Conservation (phyloP, 1,140 invertebrate genomes). For the Orius laevigatus region DNA sequence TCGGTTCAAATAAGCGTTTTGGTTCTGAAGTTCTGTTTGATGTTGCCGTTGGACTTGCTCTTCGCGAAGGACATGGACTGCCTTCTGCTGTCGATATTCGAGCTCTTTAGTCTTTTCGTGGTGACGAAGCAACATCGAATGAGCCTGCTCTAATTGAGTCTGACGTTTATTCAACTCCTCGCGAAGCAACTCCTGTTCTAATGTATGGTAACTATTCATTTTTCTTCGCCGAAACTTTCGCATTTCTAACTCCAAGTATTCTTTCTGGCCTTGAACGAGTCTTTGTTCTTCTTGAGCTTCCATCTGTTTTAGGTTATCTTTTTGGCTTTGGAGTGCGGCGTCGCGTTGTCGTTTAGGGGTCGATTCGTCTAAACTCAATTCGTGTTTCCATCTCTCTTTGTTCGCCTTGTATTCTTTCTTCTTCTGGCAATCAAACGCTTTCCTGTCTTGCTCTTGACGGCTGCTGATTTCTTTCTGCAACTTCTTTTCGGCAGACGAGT, state of each 20-base stretch:
- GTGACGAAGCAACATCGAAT: conserved; percentile 86
- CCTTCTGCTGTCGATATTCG: conserved; percentile 87
- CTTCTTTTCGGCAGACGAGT: conserved; percentile 77
- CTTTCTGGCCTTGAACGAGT: conserved; percentile 70
- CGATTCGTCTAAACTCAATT: conserved; percentile 75
- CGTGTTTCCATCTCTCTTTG: conserved; percentile 91
- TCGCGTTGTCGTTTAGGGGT: conserved; percentile 85
- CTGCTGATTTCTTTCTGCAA: conserved; percentile 79
- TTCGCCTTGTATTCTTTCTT: conserved; percentile 97
- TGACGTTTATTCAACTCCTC: conserved; percentile 91
- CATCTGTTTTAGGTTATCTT: conserved; percentile 78
- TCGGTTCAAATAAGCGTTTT: conserved; percentile 90
- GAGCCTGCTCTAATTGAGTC: conserved; percentile 85
- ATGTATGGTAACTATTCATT: conserved; percentile 65
- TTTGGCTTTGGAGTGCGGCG: conserved; percentile 58
- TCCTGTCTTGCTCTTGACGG: conserved; percentile 78
- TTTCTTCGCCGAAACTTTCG: conserved; percentile 83
- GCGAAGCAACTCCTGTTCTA: conserved; percentile 79
- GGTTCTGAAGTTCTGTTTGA: conserved; percentile 85
- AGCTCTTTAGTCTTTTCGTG: conserved; percentile 94
- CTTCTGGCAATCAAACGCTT: conserved; percentile 75
- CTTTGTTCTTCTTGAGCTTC: conserved; percentile 81
- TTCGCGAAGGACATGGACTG: conserved; percentile 79
- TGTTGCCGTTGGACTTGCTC: conserved; percentile 86
- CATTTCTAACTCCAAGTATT: conserved; percentile 83